Base-by-base conservation (phyloP, 2,888 invertebrate species). In the Blomia tropicalis region DNA sequence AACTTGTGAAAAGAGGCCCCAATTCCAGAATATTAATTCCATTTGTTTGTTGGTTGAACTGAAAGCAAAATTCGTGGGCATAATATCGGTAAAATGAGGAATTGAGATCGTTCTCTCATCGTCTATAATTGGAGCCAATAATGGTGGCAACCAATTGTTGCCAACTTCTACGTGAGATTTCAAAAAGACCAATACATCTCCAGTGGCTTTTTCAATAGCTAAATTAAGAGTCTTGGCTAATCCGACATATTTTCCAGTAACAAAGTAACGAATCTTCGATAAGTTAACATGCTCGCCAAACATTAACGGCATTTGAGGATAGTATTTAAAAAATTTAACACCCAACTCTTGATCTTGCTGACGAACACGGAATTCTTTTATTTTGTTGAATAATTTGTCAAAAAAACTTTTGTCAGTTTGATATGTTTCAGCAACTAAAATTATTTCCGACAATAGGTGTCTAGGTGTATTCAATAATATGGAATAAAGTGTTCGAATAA, bases 61-160 rank as follows among this genome's bases (percentile, higher is more conserved):
- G 27, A 30, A 56, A 11, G 25, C 2, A 22, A 56, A 56, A 36
- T 19, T 4, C 2, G 2, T 2, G 2, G 3, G 27, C 11, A 2
- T 17, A 11, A 56, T 31, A 3, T 31, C 29, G n/a, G 11, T n/a
- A 2, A 56, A 4, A 25, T 7, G 2, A 2, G 56, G 56, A 3
- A 56, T 27, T 11, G 32, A 3, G 2, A 56, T 11, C 14, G 56
- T 56, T 19, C 11, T 14, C 19, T 31, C 3, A 7, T 56, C 29
- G 4, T 29, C 29, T 2, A 56, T 23, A 29, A 56, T 56, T 2
- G 56, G 56, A 3, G 56, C 56, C 2, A 56, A 29, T 23, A 56
- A 25, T 25, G 56, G 56, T 2, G n/a, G 25, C 2, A 56, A 7
- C 56, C 56, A 56, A 56, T 56, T 56, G 56, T 23, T 11, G 14